These are phyloP conservation scores for Hippasteria phrygiana DNA, from an alignment of 53 echinoderm and acorn worm species.

Conservation along the genomic window DNA sequence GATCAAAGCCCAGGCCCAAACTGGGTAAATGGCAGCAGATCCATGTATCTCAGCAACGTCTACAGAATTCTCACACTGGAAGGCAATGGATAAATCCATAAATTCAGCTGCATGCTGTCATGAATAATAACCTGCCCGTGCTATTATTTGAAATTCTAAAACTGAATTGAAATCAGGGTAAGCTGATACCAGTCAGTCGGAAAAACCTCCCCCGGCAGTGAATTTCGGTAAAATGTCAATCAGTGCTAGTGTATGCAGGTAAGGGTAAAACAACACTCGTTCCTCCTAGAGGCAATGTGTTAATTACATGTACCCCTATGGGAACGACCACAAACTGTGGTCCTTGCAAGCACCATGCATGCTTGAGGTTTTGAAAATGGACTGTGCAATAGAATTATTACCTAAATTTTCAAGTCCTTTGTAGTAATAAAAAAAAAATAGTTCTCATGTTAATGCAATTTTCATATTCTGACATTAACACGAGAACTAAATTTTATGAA, in stretches of 20 bases:
- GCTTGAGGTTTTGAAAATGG: no score
- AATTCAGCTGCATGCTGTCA: no score
- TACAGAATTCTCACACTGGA: no score
- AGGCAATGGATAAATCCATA: no score
- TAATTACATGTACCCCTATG: background rate
- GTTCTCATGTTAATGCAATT: no score
- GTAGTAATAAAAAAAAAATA: no score
- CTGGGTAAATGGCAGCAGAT: background rate
- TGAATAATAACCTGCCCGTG: background rate
- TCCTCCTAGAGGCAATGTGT: background rate
- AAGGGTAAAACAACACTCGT: background rate
- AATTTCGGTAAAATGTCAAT: conserved; percentile 40
- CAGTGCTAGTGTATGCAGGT: conserved; percentile 36
- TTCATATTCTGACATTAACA: no score
- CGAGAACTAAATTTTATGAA: no score
- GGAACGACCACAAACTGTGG: background rate
- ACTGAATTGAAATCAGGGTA: conserved; percentile 4
- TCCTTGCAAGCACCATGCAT: no score
- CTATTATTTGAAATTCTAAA: background rate
- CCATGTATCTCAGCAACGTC: no score
- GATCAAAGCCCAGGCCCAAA: background rate
- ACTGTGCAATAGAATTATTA: no score
- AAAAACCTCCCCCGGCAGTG: background rate
- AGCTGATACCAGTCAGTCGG: background rate
- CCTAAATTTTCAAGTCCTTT: no score